Base-by-base conservation (phyloP, 37 sponge, comb jelly and placozoan genomes). In the Beroe forskalii region DNA sequence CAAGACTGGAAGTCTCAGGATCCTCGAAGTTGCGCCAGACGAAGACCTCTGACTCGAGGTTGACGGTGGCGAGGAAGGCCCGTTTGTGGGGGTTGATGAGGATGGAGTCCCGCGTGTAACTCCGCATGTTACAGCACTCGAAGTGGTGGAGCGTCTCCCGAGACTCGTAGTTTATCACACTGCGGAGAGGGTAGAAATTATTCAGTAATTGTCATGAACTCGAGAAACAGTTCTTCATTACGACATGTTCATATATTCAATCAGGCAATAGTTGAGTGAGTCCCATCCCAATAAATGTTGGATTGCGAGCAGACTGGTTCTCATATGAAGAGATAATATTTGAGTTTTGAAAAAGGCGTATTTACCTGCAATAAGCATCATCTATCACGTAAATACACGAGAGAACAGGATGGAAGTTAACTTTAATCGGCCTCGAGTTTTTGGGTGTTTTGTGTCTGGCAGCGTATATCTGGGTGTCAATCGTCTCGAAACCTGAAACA, bases 11-110 rank as follows among this genome's bases (percentile, higher is more conserved):
- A 4, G 44, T 41, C 22, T 80, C 40, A 23, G 86, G 86, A 43
- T 44, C 55, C 86, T 80, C 86, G 31, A 80, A 80, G 37, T 35
- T 24, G 40, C 86, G 40, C 86, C 86, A 80, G 1, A 80, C 30
- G 86, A 44, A 80, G 42, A 80, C 48, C 28, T 80, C 86, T 8
- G 86, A 32, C 1, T 80, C 86, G 55, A 23, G 28, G 86, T 80
- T 80, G 35, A 80, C 55, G n/a, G 35, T 37, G 30, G 48, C 40
- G 28, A 80, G 86, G 22, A 80, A 42, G 2, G 86, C 38, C 17
- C 40, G 37, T n/a, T 80, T 80, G 55, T 80, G 86, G 31, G 44
- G 55, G 48, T 80, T 80, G 4, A 80, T 32, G 20, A 80, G 24
- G 24, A 80, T 80, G 25, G 86, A 32, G 42, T 80, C 86, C 48